A percentile compares a stretch with the other conserved stretches of the same genome.
phyloP scores from a whole-genome alignment of 2,113 vertebrate genomes.

The Crotalus viridis region DNA sequence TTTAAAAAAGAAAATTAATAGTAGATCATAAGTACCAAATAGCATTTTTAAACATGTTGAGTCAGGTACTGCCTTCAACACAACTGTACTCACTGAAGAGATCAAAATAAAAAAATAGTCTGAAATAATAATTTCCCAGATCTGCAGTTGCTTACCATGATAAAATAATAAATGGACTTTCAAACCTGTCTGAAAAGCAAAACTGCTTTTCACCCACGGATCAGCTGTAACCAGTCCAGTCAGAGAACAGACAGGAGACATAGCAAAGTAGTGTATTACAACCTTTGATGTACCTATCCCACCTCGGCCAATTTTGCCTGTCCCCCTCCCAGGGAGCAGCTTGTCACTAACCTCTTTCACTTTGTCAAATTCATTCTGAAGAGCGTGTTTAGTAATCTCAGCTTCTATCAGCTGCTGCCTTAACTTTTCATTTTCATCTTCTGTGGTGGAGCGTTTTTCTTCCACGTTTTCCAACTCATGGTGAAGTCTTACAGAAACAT shows the following conservation, averaged over 20 bases:
- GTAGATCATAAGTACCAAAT: not conserved
- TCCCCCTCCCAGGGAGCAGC: conserved; percentile 9
- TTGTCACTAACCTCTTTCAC: conserved; percentile 87
- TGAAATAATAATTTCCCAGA: not conserved
- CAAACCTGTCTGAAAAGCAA: not conserved
- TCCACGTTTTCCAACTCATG: conserved; percentile 97
- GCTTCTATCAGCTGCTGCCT: conserved; percentile 94
- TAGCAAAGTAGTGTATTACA: not conserved
- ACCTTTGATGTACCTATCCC: not conserved
- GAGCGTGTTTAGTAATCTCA: conserved; percentile 92
- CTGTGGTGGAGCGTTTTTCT: conserved; percentile 93
- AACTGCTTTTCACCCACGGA: not conserved
- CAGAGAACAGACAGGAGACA: not conserved
- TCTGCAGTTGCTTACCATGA: not conserved
- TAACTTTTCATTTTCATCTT: conserved; percentile 95
- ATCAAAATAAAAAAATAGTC: not conserved
- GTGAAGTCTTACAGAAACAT: conserved; percentile 95
- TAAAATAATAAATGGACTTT: not conserved
- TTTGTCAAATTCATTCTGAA: conserved; percentile 95
- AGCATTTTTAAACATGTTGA: not conserved
- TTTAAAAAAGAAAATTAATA: not conserved
- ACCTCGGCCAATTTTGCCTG: not conserved
- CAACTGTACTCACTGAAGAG: not conserved
- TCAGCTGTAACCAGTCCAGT: not conserved
- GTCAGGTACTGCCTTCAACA: not conserved